Conservation (phyloP, 1,140 invertebrate genomes). For the Tetraneura akinire region DNA sequence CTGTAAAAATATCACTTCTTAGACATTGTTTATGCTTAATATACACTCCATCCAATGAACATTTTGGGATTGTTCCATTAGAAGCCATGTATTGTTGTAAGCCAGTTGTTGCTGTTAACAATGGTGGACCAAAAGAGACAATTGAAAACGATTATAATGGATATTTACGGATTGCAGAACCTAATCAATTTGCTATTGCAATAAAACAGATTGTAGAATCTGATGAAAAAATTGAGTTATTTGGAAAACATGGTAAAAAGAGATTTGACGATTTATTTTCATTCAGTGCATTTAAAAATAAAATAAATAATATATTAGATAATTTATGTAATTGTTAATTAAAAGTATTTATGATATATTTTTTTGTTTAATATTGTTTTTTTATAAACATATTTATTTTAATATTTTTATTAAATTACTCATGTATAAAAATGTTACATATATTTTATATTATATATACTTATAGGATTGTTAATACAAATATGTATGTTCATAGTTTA, state of each 20-base stretch:
- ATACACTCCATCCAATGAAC: constrained; percentile 96
- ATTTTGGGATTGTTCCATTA: constrained; percentile 99
- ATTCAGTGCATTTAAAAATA: constrained; percentile 73
- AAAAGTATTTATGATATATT: too few species aligned
- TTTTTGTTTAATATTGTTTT: too few species aligned
- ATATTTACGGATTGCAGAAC: constrained; percentile 74
- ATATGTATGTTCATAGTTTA: too few species aligned
- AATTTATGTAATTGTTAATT: constrained; percentile 56
- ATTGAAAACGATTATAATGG: constrained; percentile 86
- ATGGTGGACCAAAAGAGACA: constrained; percentile 94
- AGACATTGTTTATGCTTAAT: constrained; percentile 75
- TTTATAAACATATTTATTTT: too few species aligned
- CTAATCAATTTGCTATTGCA: constrained; percentile 74
- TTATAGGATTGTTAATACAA: too few species aligned
- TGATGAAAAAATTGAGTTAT: constrained; percentile 61
- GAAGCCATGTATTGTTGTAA: constrained; percentile 95
- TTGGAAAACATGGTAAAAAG: constrained; percentile 72
- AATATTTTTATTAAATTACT: too few species aligned
- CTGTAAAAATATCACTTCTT: constrained; percentile 79
- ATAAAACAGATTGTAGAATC: constrained; percentile 66
- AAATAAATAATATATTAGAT: constrained; percentile 67
- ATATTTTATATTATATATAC: too few species aligned
- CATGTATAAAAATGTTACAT: too few species aligned
- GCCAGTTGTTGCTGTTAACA: constrained; percentile 93
- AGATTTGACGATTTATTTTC: constrained; percentile 78